phyloP scores from a whole-genome alignment of 1,140 invertebrate genomes.

The Leptonema lineaticorne region DNA sequence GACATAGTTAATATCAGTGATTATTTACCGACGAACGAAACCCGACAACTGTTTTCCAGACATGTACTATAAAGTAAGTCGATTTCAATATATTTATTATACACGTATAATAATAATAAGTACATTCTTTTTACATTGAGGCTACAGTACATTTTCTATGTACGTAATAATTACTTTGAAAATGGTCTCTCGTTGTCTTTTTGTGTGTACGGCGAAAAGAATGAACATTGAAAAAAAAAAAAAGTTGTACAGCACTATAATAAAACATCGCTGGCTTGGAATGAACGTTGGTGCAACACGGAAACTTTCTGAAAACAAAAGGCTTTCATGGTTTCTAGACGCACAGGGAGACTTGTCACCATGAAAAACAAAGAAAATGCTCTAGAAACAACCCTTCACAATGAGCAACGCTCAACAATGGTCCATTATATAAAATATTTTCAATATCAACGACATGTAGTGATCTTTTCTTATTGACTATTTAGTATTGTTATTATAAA shows the following conservation, averaged over 20 bases:
- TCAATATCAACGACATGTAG: too few species aligned
- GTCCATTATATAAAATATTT: too few species aligned
- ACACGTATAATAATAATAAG: neutral
- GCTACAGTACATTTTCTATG: too few species aligned
- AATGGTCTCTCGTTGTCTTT: too few species aligned
- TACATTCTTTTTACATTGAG: neutral
- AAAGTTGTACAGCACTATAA: neutral
- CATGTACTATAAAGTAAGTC: neutral
- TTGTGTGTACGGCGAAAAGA: neutral
- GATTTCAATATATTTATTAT: neutral
- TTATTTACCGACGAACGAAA: conserved; percentile 11
- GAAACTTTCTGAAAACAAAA: conserved; percentile 6
- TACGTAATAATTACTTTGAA: too few species aligned
- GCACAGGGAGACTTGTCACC: neutral
- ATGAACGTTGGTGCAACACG: neutral
- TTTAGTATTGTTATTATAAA: too few species aligned
- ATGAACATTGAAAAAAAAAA: too few species aligned
- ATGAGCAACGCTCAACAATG: too few species aligned
- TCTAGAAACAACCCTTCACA: too few species aligned
- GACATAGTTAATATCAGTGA: conserved; percentile 1
- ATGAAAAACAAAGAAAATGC: neutral
- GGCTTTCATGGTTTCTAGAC: neutral
- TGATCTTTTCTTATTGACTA: too few species aligned
- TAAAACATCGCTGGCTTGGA: neutral
- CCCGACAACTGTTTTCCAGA: conserved; percentile 8